Evolutionary conservation across 2,888 invertebrate species (phyloP), one percentile per base, ranked within the genome.

Genomic region (Strigamia transsilvanica): DNA sequence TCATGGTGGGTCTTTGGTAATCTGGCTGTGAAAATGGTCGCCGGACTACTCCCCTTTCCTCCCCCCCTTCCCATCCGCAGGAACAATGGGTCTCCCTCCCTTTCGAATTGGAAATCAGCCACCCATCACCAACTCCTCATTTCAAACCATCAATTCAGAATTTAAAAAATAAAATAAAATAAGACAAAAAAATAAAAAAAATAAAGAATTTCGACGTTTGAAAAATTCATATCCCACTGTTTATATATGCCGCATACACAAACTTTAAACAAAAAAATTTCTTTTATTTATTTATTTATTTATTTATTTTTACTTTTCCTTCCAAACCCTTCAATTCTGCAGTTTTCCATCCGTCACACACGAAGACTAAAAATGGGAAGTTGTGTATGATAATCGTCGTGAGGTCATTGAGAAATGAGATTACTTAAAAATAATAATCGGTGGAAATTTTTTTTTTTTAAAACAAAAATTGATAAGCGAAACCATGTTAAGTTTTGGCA

Each of bases 1-100:
- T 80, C 41, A 80, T 80, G 46, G 80, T 80, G 80, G 66, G 66
- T 66, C 27, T 66, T 15, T 23, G 66, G 66, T 66, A 66, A 66
- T 66, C 66, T 66, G 66, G 80, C 80, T 46, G 80, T 80, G 80
- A 80, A 80, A 80, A 80, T 80, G 80, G 80, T 80, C 42, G 80
- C 42, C 46, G 46, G 80, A 80, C 80, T 46, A 41, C 80, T 80
- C 46, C 79, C 79, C 32, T 77, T 77, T 34, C 27, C 77, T 77
- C 77, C 27, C 77, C 18, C 77, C 32, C 77, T 34, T 77, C 34
- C 23, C 77, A 34, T 77, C 34, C 77, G 13, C 13, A 77, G 34
- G 77, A 77, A 32, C 77, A 77, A 51, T 51, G 51, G 51, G 6
- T 51, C 51, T 51, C 51, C 51, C 51, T 51, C 51, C 51, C 51